phyloP scores from a whole-genome alignment of 2,113 vertebrate genomes.

The Haemorhous mexicanus region DNA sequence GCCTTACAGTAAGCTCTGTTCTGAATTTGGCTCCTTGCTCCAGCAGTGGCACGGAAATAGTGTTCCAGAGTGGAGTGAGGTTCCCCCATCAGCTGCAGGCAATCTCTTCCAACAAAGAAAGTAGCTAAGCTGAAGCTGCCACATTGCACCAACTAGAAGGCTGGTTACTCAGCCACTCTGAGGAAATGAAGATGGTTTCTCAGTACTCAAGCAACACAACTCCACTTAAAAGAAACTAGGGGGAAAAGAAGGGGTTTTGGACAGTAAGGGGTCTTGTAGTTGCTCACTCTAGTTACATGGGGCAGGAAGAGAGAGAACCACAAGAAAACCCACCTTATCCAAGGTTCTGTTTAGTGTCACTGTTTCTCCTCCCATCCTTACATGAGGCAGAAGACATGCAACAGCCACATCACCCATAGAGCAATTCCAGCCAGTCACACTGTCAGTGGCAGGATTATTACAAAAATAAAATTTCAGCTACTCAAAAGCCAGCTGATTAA shows the following conservation, averaged over 20 bases:
- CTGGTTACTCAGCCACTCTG: neutral
- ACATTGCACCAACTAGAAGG: neutral
- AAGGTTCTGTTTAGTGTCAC: constrained; percentile 14
- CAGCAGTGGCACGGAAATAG: neutral
- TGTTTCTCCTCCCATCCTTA: neutral
- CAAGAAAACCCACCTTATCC: neutral
- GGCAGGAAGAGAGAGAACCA: neutral
- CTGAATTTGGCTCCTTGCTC: neutral
- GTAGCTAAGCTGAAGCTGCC: neutral
- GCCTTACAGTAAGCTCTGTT: neutral
- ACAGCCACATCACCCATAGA: neutral
- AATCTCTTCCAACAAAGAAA: neutral
- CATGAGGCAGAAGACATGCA: neutral
- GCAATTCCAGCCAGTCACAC: neutral
- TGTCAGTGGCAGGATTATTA: neutral
- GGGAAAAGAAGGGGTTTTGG: neutral
- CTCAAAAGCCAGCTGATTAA: constrained; percentile 33
- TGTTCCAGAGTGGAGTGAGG: neutral
- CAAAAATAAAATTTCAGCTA: constrained; percentile 61
- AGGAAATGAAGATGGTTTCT: neutral
- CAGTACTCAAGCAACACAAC: neutral
- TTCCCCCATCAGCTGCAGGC: neutral
- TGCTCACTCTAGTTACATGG: neutral
- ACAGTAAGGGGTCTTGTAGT: neutral
- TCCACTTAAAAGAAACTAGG: neutral